Conservation (phyloP, 2,113 vertebrate genomes). For the Zingel zingel region DNA sequence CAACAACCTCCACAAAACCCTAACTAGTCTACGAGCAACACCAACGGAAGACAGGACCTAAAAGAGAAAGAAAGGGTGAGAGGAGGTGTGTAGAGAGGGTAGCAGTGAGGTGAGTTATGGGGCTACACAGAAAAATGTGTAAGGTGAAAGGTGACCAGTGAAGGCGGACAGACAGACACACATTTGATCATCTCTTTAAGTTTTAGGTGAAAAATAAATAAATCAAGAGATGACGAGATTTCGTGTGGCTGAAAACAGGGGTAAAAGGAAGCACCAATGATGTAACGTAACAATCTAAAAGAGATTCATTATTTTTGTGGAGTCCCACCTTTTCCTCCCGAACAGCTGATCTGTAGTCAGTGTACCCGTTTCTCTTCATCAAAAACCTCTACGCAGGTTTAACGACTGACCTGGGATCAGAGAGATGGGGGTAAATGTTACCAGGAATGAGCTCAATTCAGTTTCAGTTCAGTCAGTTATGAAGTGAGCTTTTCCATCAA, state of each 20-base stretch:
- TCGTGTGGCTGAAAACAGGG: conserved; percentile 54
- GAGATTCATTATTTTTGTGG: conserved; percentile 54
- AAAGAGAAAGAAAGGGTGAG: conserved; percentile 45
- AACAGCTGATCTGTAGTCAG: conserved; percentile 53
- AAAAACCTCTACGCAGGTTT: conserved; percentile 16
- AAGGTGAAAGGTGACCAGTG: conserved; percentile 62
- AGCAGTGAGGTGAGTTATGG: conserved; percentile 63
- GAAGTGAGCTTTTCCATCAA: conserved; percentile 36
- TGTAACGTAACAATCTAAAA: conserved; percentile 64
- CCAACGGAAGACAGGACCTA: conserved; percentile 69
- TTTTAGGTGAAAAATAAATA: conserved; percentile 56
- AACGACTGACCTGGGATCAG: conserved; percentile 59
- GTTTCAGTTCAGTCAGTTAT: conserved; percentile 57
- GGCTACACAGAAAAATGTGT: conserved; percentile 51
- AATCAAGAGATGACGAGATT: conserved; percentile 32
- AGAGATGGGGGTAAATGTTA: conserved; percentile 15
- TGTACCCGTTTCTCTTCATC: background rate
- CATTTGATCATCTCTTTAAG: conserved; percentile 50
- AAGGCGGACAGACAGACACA: conserved; percentile 44
- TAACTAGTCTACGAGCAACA: conserved; percentile 51
- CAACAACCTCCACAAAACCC: conserved; percentile 50
- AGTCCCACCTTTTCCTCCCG: conserved; percentile 17
- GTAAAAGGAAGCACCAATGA: conserved; percentile 81
- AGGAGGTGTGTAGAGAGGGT: conserved; percentile 51
- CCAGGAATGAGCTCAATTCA: conserved; percentile 58